Conservation (phyloP, 2,113 vertebrate species). For the Rousettus leschenaultii region DNA sequence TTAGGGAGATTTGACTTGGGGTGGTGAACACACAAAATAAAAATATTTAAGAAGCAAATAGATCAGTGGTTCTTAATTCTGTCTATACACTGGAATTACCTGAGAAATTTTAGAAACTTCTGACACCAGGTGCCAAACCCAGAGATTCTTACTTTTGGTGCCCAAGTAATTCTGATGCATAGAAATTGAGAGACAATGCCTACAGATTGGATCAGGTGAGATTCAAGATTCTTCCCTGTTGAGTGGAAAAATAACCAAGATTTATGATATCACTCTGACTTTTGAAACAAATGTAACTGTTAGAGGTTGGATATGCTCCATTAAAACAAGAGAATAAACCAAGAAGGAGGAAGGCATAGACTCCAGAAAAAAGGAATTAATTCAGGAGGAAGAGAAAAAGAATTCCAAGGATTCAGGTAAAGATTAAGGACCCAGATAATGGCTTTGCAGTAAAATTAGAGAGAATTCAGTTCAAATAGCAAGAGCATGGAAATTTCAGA, state of each 20-base stretch:
- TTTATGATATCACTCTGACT: background rate
- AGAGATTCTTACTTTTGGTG: background rate
- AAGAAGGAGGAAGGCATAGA: background rate
- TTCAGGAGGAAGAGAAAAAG: background rate
- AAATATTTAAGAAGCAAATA: too few relatives aligned
- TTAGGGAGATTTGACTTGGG: background rate
- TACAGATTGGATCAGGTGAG: background rate
- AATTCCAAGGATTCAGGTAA: background rate
- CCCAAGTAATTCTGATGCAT: background rate
- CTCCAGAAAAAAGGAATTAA: background rate
- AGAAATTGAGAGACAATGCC: background rate
- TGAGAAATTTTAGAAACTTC: background rate
- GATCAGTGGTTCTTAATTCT: background rate
- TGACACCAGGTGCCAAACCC: background rate
- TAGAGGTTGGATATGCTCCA: background rate
- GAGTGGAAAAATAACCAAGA: background rate
- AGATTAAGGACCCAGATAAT: background rate
- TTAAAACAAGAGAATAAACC: background rate
- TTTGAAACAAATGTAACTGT: background rate
- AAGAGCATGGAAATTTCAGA: background rate
- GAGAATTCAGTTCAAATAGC: background rate
- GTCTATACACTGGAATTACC: background rate
- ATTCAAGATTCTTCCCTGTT: background rate
- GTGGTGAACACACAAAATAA: too few relatives aligned
- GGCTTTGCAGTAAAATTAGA: background rate